phyloP scores from a whole-genome alignment of 2,888 invertebrate species.

The Lasioglossum morio region DNA sequence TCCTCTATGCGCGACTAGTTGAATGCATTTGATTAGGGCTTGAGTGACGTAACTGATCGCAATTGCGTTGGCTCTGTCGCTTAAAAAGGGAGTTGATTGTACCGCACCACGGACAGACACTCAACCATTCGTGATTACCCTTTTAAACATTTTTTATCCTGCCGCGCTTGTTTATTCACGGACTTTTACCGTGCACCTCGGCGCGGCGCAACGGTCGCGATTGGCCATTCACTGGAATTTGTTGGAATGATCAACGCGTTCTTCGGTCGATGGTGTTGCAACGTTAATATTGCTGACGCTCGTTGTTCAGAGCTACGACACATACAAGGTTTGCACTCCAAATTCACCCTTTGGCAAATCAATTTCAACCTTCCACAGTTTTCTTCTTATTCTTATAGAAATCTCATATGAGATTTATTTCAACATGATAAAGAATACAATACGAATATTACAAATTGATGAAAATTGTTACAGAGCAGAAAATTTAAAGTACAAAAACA shows the following conservation, averaged over 20 bases:
- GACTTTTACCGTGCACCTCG: not conserved
- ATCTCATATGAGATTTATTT: too few relatives aligned
- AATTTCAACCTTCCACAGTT: too few relatives aligned
- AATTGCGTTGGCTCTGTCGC: slow-evolving; percentile 13
- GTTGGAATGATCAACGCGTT: not conserved
- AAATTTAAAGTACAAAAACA: too few relatives aligned
- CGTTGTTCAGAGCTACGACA: not conserved
- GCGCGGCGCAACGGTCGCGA: too few relatives aligned
- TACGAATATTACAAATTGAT: too few relatives aligned
- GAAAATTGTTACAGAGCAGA: too few relatives aligned
- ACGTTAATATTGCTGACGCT: not conserved
- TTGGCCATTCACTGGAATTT: slow-evolving; percentile 7
- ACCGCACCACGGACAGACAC: not conserved
- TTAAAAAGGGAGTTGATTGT: slow-evolving; percentile 6
- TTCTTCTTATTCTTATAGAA: too few relatives aligned
- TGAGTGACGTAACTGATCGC: slow-evolving; percentile 47
- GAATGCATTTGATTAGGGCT: slow-evolving; percentile 49
- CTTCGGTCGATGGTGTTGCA: not conserved
- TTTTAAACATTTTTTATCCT: slow-evolving; percentile 7
- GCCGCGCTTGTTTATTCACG: slow-evolving; percentile 8
- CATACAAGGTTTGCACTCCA: too few relatives aligned
- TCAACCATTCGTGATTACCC: slow-evolving; percentile 9
- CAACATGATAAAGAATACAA: too few relatives aligned
- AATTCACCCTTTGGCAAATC: too few relatives aligned
- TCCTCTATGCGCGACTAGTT: slow-evolving; percentile 13